Percentiles rank a stretch among this genome's conserved stretches.
These are phyloP conservation scores for Dipodomys ordii DNA, from an alignment of 2,113 vertebrate species.

Conservation along the genomic window DNA sequence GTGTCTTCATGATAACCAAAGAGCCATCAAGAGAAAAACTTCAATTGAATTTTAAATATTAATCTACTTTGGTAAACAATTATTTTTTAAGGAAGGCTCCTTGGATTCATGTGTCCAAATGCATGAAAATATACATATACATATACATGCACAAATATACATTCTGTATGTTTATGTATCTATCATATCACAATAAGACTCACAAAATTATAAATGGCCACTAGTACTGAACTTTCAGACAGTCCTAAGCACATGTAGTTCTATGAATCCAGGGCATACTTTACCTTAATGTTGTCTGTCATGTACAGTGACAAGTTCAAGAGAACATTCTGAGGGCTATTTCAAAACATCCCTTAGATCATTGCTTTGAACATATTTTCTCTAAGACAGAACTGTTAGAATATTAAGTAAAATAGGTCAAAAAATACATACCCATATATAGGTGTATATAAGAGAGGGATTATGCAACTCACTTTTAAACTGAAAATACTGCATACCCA, in stretches of 20 bases:
- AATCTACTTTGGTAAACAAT: background rate
- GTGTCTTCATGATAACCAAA: background rate
- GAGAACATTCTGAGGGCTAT: background rate
- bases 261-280: background rate
- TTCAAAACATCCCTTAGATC: background rate
- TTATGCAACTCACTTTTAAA: background rate
- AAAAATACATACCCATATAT: background rate
- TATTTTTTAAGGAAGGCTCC: background rate
- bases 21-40: background rate
- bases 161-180: background rate
- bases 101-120: background rate
- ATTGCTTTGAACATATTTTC: background rate
- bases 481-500: too few relatives aligned
- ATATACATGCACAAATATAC: background rate
- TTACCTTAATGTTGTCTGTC: background rate
- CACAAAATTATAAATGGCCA: background rate
- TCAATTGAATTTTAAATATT: background rate
- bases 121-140: background rate
- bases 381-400: background rate
- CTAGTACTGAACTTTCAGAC: background rate
- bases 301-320: constrained; percentile 5
- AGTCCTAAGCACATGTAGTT: background rate
- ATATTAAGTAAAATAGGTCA: background rate
- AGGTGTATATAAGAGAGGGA: background rate
- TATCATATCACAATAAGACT: background rate